Percentiles rank a stretch among this genome's conserved stretches.
These are phyloP conservation scores for Podarcis raffonei DNA, from an alignment of 2,113 vertebrate species.

Conservation along the genomic window DNA sequence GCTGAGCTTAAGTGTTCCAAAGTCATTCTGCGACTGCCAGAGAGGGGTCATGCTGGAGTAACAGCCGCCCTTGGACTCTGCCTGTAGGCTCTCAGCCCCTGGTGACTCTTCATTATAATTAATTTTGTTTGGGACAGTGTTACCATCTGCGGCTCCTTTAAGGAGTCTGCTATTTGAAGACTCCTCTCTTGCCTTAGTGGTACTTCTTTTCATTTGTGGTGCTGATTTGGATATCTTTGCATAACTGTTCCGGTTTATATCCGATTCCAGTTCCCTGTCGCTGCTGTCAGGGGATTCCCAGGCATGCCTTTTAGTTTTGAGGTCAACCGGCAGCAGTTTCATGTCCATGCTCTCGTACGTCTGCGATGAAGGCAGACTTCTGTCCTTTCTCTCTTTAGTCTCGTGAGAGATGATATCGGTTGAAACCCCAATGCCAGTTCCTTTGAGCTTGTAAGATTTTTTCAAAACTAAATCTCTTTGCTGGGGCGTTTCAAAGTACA, in stretches of 20 bases:
- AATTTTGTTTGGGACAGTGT: constrained; percentile 78
- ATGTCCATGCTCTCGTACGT: constrained; percentile 99
- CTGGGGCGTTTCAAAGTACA: constrained; percentile 92
- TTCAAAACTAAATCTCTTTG: constrained; percentile 95
- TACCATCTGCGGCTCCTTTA: constrained; percentile 74
- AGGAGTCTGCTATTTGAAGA: constrained; percentile 72
- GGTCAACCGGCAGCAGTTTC: constrained; percentile 83
- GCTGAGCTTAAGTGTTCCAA: constrained; percentile 92
- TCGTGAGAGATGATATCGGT: constrained; percentile 92
- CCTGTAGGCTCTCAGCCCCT: constrained; percentile 79
- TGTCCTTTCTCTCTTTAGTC: constrained; percentile 89
- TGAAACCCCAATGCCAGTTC: constrained; percentile 92
- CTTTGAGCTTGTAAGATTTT: constrained; percentile 98
- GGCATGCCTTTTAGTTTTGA: constrained; percentile 82
- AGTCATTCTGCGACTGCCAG: constrained; percentile 95
- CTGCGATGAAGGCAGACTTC: constrained; percentile 89
- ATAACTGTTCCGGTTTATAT: constrained; percentile 90
- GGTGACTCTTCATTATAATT: constrained; percentile 76
- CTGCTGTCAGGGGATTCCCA: constrained; percentile 91
- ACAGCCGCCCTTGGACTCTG: constrained; percentile 81
- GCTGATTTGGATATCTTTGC: constrained; percentile 86
- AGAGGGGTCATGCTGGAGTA: constrained; percentile 85
- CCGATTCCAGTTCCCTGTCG: constrained; percentile 88
- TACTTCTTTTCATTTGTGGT: constrained; percentile 81
- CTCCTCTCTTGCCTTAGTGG: constrained; percentile 72